A percentile compares a stretch with the other conserved stretches of the same genome.
phyloP scores from a whole-genome alignment of 1,140 invertebrate species.

The Drosophila nebulosa region DNA sequence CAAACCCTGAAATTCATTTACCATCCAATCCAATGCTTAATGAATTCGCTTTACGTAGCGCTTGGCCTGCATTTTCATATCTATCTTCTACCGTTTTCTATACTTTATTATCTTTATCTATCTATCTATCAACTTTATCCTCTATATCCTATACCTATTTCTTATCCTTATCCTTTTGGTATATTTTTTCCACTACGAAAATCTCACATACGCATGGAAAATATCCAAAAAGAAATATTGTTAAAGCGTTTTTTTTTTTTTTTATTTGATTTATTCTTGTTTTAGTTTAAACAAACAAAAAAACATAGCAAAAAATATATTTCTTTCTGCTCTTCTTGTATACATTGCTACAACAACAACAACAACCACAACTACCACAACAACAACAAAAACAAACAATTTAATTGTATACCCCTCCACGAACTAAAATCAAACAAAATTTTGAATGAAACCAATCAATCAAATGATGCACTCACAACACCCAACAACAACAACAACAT shows the following conservation, averaged over 20 bases:
- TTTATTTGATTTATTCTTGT: slow-evolving; percentile 70
- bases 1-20: slow-evolving; percentile 19
- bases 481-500: slow-evolving; percentile 21
- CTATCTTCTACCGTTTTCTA: background rate
- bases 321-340: slow-evolving; percentile 79
- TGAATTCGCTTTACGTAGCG: slow-evolving; percentile 45
- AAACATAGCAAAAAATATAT: slow-evolving; percentile 68
- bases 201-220: slow-evolving; percentile 72
- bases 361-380: slow-evolving; percentile 34
- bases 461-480: slow-evolving; percentile 7
- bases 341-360: slow-evolving; percentile 64
- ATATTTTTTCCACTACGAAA: slow-evolving; percentile 74
- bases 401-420: slow-evolving; percentile 48
- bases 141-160: slow-evolving; percentile 8
- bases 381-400: slow-evolving; percentile 54
- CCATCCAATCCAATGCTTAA: slow-evolving; percentile 41
- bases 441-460: background rate
- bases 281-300: slow-evolving; percentile 69
- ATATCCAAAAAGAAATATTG: slow-evolving; percentile 71
- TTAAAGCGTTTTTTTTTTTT: slow-evolving; percentile 73
- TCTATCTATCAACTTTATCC: background rate
- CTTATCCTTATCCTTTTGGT: slow-evolving; percentile 44
- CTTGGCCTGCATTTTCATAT: slow-evolving; percentile 19
- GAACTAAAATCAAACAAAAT: background rate
- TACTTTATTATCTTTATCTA: slow-evolving; percentile 12